Conservation (phyloP, 2,888 invertebrate genomes). For the Penaeus monodon region DNA sequence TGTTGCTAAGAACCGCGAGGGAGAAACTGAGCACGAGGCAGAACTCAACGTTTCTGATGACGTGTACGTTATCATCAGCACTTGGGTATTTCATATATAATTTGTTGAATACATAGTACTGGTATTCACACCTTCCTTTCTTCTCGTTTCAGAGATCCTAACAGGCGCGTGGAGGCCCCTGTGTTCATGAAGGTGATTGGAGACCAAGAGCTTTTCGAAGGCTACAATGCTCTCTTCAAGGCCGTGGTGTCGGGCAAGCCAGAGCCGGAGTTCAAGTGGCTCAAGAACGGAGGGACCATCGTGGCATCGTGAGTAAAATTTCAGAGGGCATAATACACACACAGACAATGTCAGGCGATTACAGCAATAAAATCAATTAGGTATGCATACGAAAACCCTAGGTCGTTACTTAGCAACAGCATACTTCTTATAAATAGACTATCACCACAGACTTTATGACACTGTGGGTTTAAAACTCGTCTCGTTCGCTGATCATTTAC, state of each 20-base stretch:
- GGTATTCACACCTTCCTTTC: neutral
- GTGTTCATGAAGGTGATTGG: constrained; percentile 90
- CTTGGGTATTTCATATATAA: too few species aligned
- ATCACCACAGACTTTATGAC: neutral
- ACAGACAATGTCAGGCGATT: too few species aligned
- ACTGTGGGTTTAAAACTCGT: too few species aligned
- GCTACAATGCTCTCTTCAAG: constrained; percentile 93
- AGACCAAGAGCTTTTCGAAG: constrained; percentile 86
- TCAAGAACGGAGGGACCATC: constrained; percentile 82
- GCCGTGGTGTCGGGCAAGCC: constrained; percentile 90
- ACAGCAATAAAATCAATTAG: too few species aligned
- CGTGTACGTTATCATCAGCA: constrained; percentile 76
- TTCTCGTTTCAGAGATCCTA: constrained; percentile 76
- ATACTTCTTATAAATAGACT: neutral
- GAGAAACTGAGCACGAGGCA: constrained; percentile 68
- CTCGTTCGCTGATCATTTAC: too few species aligned
- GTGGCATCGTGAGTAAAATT: constrained; percentile 74
- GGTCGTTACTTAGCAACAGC: too few species aligned
- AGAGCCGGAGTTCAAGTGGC: constrained; percentile 90
- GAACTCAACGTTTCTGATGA: constrained; percentile 83
- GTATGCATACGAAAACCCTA: too few species aligned
- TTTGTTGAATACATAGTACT: too few species aligned
- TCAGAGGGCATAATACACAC: too few species aligned
- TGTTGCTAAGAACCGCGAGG: constrained; percentile 63
- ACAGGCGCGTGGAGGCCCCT: constrained; percentile 84